phyloP scores from a whole-genome alignment of 2,888 invertebrate genomes.

The Phorcus lineatus region DNA sequence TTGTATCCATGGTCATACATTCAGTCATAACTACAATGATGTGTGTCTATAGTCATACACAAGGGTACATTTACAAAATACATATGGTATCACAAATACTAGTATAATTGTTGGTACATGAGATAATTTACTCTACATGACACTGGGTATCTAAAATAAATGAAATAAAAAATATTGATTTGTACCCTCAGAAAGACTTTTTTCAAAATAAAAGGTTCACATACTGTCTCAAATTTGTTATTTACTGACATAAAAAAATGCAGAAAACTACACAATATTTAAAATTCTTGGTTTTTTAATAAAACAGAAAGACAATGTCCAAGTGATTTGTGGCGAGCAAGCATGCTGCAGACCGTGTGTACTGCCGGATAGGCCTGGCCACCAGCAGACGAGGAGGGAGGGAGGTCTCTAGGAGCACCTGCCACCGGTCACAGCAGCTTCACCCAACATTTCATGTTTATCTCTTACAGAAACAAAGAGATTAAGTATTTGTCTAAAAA shows the following conservation, averaged over 20 bases:
- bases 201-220: background rate
- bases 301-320: conserved; percentile 7
- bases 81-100: conserved; percentile 23
- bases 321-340: too few relatives aligned
- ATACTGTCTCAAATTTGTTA: background rate
- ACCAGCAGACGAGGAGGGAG: too few relatives aligned
- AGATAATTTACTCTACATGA: background rate
- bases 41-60: background rate
- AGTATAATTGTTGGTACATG: conserved; percentile 18
- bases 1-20: conserved; percentile 17
- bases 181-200: conserved; percentile 7
- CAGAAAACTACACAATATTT: conserved; percentile 16
- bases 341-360: background rate
- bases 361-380: too few relatives aligned
- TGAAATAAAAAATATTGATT: conserved; percentile 8
- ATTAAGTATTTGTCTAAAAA: conserved; percentile 14
- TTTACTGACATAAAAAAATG: conserved; percentile 6
- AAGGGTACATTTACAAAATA: conserved; percentile 14
- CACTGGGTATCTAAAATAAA: conserved; percentile 9
- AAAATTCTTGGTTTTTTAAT: conserved; percentile 7
- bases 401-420: conserved; percentile 1
- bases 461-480: conserved; percentile 20
- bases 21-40: conserved; percentile 17
- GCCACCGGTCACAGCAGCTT: background rate
- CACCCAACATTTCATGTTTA: conserved; percentile 19